Evolutionary conservation across 2,113 vertebrate species (phyloP), one percentile per base, ranked within the genome.

Genomic region (Suncus etruscus): DNA sequence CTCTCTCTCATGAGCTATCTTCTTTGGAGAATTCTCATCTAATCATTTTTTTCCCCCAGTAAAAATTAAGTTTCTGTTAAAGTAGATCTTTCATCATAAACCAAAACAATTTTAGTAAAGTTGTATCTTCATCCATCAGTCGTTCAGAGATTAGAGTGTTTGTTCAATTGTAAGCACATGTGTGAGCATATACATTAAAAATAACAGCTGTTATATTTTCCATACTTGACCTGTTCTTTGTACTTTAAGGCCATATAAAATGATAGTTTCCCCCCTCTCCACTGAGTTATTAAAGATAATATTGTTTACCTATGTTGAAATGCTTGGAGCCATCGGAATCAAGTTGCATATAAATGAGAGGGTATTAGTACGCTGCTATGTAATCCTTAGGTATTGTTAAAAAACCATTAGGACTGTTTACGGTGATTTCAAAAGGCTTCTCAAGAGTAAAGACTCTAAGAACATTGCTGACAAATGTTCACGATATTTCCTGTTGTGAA

Each of bases 381-480:
- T 27, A 74, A 70, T 89, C 31, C 47, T 68, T 90, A 76, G 29
- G 11, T 76, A 63, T 32, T 94, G 22, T 68, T 88, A 77, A 81
- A 83, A 54, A 4, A 48, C 24, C 54, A 24, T 87, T 81, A 73
- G 50, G 70, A 73, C 12, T 68, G 63, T 73, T 91, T 74, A 15
- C 85, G 27, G 15, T 73, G 47, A 84, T 39, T 58, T 82, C 84
- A 78, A 73, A 90, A n/a, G 50, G 15, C 83, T 91, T 93, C 24
- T 89, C 84, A 90, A 73, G 22, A 87, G 72, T 65, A 87, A 88
- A 69, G 16, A 61, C 3, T 54, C 63, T 39, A 11, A 51, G 89
- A 66, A 89, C 83, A 45, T 89, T 81, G 68, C 15, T 61, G 58
- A 22, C 54, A 18, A 29, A 15, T 84, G 73, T 61, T 61, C 58